phyloP scores from a whole-genome alignment of 2,113 vertebrate genomes.

The Cygnus buccinator region DNA sequence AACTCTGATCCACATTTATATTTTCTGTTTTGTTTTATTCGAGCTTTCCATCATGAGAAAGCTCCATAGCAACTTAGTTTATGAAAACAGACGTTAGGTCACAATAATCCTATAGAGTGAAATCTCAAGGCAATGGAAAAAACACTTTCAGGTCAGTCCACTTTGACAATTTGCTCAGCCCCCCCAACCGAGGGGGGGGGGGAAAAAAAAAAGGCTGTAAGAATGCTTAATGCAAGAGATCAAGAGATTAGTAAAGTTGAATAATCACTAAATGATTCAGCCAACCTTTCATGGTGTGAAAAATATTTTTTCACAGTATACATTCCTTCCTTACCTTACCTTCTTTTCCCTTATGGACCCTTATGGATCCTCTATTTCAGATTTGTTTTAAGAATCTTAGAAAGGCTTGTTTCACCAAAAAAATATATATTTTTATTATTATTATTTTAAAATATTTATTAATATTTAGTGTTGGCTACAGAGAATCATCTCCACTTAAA shows the following conservation, averaged over 20 bases:
- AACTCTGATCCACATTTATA: background rate
- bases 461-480: background rate
- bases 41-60: background rate
- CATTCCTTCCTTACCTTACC: background rate
- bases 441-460: too few relatives aligned
- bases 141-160: background rate
- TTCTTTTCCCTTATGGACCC: background rate
- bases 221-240: background rate
- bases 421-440: too few relatives aligned
- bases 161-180: background rate
- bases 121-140: constrained; percentile 48
- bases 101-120: background rate
- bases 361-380: background rate
- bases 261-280: background rate
- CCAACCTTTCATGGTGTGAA: background rate
- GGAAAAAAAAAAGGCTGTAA: background rate
- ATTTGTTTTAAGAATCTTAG: constrained; percentile 18
- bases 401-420: background rate
- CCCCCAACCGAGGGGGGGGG: too few relatives aligned
- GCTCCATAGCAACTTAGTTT: constrained; percentile 9
- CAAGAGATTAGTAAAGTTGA: background rate
- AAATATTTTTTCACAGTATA: background rate
- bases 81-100: constrained; percentile 44
- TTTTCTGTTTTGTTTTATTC: background rate
- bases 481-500: background rate